These are phyloP conservation scores for Littorina saxatilis DNA, from an alignment of 1,140 invertebrate species.

Conservation along the genomic window DNA sequence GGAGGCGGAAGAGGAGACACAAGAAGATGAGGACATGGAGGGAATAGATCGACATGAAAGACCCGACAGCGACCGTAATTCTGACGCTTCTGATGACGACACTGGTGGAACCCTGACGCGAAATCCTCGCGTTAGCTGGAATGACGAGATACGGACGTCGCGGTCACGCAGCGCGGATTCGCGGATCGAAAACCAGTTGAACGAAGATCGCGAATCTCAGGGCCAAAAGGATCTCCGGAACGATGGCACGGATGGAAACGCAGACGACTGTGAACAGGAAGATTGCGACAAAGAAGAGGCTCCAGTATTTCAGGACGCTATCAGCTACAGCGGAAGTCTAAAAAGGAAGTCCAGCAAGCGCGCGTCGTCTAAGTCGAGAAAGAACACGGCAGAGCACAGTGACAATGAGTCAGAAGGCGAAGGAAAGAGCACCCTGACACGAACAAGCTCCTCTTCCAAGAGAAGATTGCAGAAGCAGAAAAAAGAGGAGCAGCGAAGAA, in stretches of 20 bases:
- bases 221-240: neutral
- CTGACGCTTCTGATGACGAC: neutral
- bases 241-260: neutral
- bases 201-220: neutral
- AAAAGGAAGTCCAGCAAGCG: neutral
- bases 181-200: neutral
- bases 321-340: neutral
- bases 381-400: neutral
- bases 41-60: neutral
- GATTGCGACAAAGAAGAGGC: too few relatives aligned
- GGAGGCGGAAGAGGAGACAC: conserved; percentile 7
- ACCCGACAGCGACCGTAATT: neutral
- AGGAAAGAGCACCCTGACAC: neutral
- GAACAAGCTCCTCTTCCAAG: neutral
- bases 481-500: conserved; percentile 1
- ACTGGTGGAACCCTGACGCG: too few relatives aligned
- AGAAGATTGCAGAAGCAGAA: neutral
- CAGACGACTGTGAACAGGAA: neutral
- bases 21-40: neutral
- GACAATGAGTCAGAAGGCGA: neutral
- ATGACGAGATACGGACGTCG: neutral
- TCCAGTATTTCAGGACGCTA: neutral
- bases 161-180: neutral
- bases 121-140: neutral
- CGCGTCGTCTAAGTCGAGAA: neutral